Evolutionary conservation across 2,888 invertebrate species (phyloP).

Genomic region (Alcis repandata): DNA sequence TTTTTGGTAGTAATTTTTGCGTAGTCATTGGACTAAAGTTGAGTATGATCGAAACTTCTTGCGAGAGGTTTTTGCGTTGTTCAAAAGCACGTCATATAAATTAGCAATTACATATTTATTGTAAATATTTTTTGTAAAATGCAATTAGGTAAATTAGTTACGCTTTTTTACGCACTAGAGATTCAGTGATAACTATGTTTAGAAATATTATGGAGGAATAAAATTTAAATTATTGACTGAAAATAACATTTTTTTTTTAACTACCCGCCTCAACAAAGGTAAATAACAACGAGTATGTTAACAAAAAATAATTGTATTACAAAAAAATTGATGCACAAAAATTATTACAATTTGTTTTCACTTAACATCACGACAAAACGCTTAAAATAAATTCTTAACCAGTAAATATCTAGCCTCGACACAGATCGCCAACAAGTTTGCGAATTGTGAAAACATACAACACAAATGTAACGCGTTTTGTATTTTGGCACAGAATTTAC

Average conservation of each 20-base stretch:
- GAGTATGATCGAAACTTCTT: no score
- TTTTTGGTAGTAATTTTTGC: no score
- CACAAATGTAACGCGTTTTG: background rate
- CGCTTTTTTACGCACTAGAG: slow-evolving; percentile 73
- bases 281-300: slow-evolving; percentile 43
- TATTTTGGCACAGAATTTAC: slow-evolving; percentile 29
- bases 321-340: slow-evolving; percentile 71
- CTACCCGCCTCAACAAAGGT: background rate
- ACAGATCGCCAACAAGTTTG: background rate
- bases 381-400: slow-evolving; percentile 47
- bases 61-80: no score
- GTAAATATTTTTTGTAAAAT: slow-evolving; percentile 67
- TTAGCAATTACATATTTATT: slow-evolving; percentile 49
- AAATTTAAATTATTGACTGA: slow-evolving; percentile 81
- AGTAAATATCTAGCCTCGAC: slow-evolving; percentile 55
- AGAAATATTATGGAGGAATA: slow-evolving; percentile 65
- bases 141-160: slow-evolving; percentile 70
- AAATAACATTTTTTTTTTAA: slow-evolving; percentile 48
- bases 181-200: slow-evolving; percentile 66
- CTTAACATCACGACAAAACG: slow-evolving; percentile 68
- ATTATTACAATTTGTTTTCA: slow-evolving; percentile 70
- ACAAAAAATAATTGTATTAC: slow-evolving; percentile 74
- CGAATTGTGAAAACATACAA: background rate
- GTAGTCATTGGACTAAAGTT: no score
- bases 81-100: slow-evolving; percentile 40